Percentiles rank a stretch among this genome's conserved stretches.
phyloP scores from a whole-genome alignment of 2,113 vertebrate species.

The Ceyx melanurus region DNA sequence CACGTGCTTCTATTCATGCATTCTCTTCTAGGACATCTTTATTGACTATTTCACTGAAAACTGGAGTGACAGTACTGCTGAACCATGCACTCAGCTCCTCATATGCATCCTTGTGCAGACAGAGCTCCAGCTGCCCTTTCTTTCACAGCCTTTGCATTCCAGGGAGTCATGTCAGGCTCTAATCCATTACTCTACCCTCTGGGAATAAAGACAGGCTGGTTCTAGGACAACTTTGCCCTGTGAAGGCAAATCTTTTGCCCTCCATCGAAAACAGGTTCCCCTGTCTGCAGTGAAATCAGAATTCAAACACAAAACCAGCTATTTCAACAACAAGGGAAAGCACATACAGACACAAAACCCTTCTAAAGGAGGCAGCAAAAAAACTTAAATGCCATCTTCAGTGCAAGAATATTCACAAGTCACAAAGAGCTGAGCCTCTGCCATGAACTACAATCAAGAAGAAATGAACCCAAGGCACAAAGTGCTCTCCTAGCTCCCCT shows the following conservation, averaged over 20 bases:
- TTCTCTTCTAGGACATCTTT: neutral
- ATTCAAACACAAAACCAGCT: neutral
- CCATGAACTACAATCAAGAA: conserved; percentile 21
- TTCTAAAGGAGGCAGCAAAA: neutral
- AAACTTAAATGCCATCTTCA: neutral
- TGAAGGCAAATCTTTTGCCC: neutral
- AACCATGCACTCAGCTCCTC: neutral
- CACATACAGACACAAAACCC: neutral
- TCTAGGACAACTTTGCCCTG: neutral
- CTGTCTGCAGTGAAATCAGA: neutral
- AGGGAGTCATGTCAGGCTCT: neutral
- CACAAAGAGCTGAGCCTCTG: neutral
- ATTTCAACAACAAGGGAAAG: neutral
- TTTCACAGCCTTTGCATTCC: neutral
- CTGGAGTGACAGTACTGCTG: neutral
- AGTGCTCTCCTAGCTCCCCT: neutral
- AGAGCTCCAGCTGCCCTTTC: neutral
- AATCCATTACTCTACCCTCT: neutral
- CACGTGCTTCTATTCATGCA: neutral
- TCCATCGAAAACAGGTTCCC: neutral
- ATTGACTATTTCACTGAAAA: neutral
- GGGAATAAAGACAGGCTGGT: neutral
- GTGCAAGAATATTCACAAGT: conserved; percentile 11
- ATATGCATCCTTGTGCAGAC: neutral
- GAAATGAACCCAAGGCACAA: neutral